Evolutionary conservation across 2,888 invertebrate genomes (phyloP).

Genomic region (Cryptophagus acutangulus): DNA sequence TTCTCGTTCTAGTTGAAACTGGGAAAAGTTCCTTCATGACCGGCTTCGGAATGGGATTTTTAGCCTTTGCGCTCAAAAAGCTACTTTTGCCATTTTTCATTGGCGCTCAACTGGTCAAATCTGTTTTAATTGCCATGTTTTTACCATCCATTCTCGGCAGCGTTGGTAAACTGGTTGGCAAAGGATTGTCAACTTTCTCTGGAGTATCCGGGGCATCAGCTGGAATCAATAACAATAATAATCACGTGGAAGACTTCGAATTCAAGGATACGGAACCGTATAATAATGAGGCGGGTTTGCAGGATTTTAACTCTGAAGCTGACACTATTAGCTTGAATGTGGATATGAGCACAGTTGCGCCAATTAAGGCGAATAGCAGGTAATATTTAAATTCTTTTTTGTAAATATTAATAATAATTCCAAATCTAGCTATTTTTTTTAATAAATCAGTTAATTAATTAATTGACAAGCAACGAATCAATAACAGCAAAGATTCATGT

Average conservation of each 20-base stretch:
- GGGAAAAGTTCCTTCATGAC: slow-evolving; percentile 61
- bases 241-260: slow-evolving; percentile 62
- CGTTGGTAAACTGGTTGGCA: slow-evolving; percentile 76
- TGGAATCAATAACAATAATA: slow-evolving; percentile 37
- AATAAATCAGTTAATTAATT: too few relatives aligned
- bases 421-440: too few relatives aligned
- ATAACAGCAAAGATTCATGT: too few relatives aligned
- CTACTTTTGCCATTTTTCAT: slow-evolving; percentile 75
- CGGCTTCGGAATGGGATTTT: slow-evolving; percentile 62
- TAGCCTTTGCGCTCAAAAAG: slow-evolving; percentile 77
- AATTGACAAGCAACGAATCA: too few relatives aligned
- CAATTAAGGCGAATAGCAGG: slow-evolving; percentile 38
- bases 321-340: slow-evolving; percentile 31
- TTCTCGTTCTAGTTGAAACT: slow-evolving; percentile 23
- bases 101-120: slow-evolving; percentile 78
- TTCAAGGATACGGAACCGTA: slow-evolving; percentile 64
- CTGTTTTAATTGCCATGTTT: slow-evolving; percentile 76
- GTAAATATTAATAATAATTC: too few relatives aligned
- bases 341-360: slow-evolving; percentile 23
- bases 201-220: slow-evolving; percentile 51
- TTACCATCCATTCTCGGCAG: slow-evolving; percentile 79
- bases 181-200: slow-evolving; percentile 63
- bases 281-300: slow-evolving; percentile 39
- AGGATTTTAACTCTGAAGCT: slow-evolving; percentile 44
- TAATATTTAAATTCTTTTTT: slow-evolving; percentile 24